phyloP scores from a whole-genome alignment of 2,113 vertebrate species.

The Numenius arquata region DNA sequence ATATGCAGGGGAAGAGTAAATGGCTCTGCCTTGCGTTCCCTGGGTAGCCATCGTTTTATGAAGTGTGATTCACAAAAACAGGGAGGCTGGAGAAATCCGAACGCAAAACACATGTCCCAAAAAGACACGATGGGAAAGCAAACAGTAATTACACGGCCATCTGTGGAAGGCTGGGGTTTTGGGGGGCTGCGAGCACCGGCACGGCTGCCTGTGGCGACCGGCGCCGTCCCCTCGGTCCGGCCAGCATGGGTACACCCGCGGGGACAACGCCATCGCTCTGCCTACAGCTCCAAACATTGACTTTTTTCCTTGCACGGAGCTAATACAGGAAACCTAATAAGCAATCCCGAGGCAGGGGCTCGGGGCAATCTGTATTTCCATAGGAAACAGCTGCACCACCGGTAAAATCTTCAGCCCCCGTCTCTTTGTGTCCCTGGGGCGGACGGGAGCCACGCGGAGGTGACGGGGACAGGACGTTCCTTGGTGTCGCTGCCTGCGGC shows the following conservation, averaged over 20 bases:
- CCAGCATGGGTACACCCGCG: background rate
- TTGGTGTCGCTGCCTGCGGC: fast-evolving
- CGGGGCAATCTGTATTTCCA: background rate
- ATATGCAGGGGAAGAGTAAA: background rate
- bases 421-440: background rate
- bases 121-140: constrained; percentile 24
- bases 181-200: background rate
- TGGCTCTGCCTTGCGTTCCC: background rate
- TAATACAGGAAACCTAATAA: background rate
- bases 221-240: fast-evolving
- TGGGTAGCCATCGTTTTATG: constrained; percentile 39
- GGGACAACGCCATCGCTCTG: background rate
- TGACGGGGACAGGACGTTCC: background rate
- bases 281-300: background rate
- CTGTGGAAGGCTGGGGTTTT: background rate
- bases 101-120: constrained; percentile 49
- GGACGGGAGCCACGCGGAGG: background rate
- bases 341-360: background rate
- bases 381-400: constrained; percentile 29
- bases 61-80: constrained; percentile 47
- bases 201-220: background rate
- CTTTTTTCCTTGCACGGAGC: background rate
- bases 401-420: background rate
- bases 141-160: background rate
- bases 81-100: background rate